phyloP scores from a whole-genome alignment of 2,113 vertebrate genomes.

The Sylvietta virens region DNA sequence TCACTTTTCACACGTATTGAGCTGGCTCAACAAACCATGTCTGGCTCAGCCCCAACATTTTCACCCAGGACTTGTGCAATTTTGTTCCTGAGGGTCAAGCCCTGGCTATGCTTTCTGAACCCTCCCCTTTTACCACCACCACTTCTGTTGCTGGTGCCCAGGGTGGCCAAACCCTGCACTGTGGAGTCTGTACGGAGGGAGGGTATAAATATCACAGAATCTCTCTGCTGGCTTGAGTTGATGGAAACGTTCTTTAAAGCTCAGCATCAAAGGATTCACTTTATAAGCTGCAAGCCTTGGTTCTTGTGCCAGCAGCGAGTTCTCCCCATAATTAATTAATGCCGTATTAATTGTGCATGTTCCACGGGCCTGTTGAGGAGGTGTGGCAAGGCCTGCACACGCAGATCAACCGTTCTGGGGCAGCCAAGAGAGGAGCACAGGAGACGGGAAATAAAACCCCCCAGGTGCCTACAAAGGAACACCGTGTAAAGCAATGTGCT shows the following conservation, averaged over 20 bases:
- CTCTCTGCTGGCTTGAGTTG: constrained; percentile 42
- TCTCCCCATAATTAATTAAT: constrained; percentile 65
- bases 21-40: neutral
- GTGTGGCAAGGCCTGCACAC: neutral
- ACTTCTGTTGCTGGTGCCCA: neutral
- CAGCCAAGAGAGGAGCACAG: neutral
- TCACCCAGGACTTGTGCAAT: neutral
- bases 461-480: neutral
- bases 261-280: constrained; percentile 68
- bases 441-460: neutral
- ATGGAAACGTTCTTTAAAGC: constrained; percentile 65
- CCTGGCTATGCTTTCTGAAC: neutral
- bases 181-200: neutral
- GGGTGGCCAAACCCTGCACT: neutral
- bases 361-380: constrained; percentile 4
- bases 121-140: neutral
- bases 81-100: neutral
- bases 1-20: neutral
- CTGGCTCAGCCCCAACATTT: neutral
- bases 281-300: constrained; percentile 65
- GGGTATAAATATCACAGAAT: constrained; percentile 39
- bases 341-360: constrained; percentile 63
- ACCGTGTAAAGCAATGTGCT: neutral
- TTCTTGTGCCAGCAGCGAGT: constrained; percentile 56
- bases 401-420: neutral